Percentiles rank a stretch among this genome's conserved stretches.
phyloP scores from a whole-genome alignment of 2,888 invertebrate genomes.

The Cotesia congregata region DNA sequence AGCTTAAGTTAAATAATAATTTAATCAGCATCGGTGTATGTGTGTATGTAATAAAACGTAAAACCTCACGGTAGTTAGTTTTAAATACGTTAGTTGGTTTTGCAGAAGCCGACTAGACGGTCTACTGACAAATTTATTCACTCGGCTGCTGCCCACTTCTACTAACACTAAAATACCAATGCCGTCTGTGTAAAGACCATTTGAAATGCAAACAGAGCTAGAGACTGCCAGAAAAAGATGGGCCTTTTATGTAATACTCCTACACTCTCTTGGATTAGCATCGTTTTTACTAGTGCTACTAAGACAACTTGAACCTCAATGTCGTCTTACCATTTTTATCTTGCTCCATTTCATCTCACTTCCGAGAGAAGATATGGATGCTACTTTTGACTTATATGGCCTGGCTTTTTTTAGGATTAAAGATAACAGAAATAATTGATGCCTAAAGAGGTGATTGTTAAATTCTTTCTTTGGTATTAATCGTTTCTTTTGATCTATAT shows the following conservation, averaged over 20 bases:
- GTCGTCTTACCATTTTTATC: slow-evolving; percentile 35
- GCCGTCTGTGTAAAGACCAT: slow-evolving; percentile 29
- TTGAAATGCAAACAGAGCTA: not conserved
- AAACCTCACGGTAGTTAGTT: not conserved
- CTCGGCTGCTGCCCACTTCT: slow-evolving; percentile 15
- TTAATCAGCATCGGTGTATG: not conserved
- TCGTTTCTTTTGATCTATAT: no score
- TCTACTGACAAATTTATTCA: slow-evolving; percentile 53
- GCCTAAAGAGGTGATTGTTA: no score
- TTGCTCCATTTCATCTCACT: slow-evolving; percentile 37
- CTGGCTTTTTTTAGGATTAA: no score
- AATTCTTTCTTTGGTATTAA: no score
- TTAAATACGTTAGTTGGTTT: slow-evolving; percentile 30
- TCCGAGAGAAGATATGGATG: not conserved
- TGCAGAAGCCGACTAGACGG: slow-evolving; percentile 37
- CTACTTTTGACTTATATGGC: no score
- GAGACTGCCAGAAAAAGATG: slow-evolving; percentile 53
- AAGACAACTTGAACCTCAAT: not conserved
- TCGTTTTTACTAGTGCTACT: slow-evolving; percentile 38
- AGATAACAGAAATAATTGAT: no score
- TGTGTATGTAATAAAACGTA: not conserved
- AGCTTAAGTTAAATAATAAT: not conserved
- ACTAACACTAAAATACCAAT: slow-evolving; percentile 25
- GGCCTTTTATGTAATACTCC: slow-evolving; percentile 62
- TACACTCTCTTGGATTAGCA: slow-evolving; percentile 60